These are phyloP conservation scores for Halcyon leucocephala DNA, from an alignment of 2,797 vertebrate species.

Conservation along the genomic window DNA sequence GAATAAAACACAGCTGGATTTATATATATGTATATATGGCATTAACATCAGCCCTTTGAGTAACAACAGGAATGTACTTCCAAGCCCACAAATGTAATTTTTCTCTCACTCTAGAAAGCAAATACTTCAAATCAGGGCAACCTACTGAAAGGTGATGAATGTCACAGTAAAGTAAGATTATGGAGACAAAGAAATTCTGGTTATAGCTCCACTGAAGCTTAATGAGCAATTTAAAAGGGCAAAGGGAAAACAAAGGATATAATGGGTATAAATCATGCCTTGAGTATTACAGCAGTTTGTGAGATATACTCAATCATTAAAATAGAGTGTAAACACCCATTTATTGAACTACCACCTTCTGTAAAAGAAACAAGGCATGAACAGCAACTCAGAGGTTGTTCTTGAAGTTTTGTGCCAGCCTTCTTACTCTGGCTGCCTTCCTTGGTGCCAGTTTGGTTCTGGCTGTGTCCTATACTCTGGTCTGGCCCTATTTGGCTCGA, in stretches of 20 bases:
- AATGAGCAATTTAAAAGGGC: slow-evolving; percentile 13
- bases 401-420: not conserved
- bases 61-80: not conserved
- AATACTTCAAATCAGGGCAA: not conserved
- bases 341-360: not conserved
- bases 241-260: slow-evolving; percentile 30
- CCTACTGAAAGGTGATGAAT: slow-evolving; percentile 7
- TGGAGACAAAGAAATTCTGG: slow-evolving; percentile 1
- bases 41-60: not conserved
- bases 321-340: not conserved
- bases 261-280: not conserved
- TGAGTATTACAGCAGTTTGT: not conserved
- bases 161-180: not conserved
- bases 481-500: not conserved
- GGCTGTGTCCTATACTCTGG: not conserved
- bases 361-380: not conserved
- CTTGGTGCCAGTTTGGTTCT: not conserved
- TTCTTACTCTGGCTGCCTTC: not conserved
- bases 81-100: not conserved
- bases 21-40: not conserved
- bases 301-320: not conserved
- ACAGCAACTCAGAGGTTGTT: not conserved
- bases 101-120: not conserved
- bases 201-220: not conserved
- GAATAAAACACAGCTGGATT: not conserved